Percentiles rank a stretch among this genome's conserved stretches.
Evolutionary conservation across 2,797 vertebrate species (phyloP).

Genomic region (Esox lucius): DNA sequence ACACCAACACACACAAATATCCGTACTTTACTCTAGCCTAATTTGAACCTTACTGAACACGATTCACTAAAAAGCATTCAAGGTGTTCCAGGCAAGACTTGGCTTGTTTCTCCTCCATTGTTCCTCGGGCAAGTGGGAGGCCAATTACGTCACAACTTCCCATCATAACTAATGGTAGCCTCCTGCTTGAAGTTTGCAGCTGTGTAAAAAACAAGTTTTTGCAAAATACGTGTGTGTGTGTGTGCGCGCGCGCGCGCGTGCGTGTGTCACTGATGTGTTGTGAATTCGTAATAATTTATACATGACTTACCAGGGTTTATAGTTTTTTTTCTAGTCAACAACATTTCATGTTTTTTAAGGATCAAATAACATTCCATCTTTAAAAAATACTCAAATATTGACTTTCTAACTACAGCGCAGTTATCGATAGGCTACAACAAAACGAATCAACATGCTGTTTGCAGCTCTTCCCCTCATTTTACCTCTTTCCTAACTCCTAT

Average conservation of each 20-base stretch:
- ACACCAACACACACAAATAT: neutral
- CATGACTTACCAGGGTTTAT: neutral
- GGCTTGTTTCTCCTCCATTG: too few species aligned
- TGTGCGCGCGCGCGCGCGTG: too few species aligned
- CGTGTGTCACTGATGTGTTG: neutral
- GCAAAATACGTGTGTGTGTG: too few species aligned
- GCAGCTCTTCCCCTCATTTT: neutral
- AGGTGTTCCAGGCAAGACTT: too few species aligned
- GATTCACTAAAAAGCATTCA: too few species aligned
- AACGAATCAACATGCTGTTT: neutral
- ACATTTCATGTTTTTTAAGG: neutral
- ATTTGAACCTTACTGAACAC: too few species aligned
- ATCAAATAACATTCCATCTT: neutral
- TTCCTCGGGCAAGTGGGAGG: too few species aligned
- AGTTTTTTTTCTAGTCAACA: neutral
- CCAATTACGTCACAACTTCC: too few species aligned
- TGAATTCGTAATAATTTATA: neutral
- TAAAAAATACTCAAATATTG: neutral
- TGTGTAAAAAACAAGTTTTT: too few species aligned
- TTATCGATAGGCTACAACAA: neutral
- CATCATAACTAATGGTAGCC: too few species aligned
- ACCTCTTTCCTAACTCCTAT: conserved; percentile 18
- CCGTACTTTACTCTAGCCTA: too few species aligned
- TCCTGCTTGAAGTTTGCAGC: too few species aligned
- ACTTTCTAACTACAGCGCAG: neutral